phyloP scores from a whole-genome alignment of 2,888 invertebrate species.

The Hirtodrosophila histrioides region DNA sequence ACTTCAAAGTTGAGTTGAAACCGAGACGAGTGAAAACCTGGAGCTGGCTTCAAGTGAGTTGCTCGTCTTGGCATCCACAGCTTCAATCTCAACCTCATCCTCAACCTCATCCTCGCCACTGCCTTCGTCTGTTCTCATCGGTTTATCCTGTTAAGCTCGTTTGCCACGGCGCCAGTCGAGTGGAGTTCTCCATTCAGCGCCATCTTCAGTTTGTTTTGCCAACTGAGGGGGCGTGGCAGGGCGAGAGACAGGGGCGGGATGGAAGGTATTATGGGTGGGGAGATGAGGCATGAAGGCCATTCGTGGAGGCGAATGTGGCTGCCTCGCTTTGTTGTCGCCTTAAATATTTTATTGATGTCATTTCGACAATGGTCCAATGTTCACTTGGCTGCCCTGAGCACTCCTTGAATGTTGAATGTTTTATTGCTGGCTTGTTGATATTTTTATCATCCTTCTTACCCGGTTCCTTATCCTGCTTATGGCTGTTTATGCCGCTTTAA shows the following conservation, averaged over 20 bases:
- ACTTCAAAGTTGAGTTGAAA: slow-evolving; percentile 69
- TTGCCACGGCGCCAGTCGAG: slow-evolving; percentile 62
- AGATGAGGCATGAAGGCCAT: slow-evolving; percentile 52
- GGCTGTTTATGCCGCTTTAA: slow-evolving; percentile 50
- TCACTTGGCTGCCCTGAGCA: slow-evolving; percentile 58
- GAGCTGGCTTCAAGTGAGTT: slow-evolving; percentile 47
- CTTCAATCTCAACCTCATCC: background rate
- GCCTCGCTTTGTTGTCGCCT: slow-evolving; percentile 55
- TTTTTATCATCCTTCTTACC: slow-evolving; percentile 59
- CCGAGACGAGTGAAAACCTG: slow-evolving; percentile 37
- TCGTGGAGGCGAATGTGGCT: slow-evolving; percentile 34
- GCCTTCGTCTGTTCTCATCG: slow-evolving; percentile 42
- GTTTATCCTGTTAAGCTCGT: slow-evolving; percentile 71
- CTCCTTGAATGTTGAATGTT: slow-evolving; percentile 53
- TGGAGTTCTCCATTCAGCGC: slow-evolving; percentile 39
- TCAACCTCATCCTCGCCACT: background rate
- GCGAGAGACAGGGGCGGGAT: background rate
- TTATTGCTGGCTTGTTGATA: slow-evolving; percentile 68
- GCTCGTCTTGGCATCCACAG: slow-evolving; percentile 11
- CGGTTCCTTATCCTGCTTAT: slow-evolving; percentile 28
- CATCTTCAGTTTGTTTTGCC: slow-evolving; percentile 39
- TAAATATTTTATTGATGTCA: slow-evolving; percentile 77
- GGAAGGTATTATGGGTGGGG: background rate
- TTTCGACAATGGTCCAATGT: slow-evolving; percentile 69
- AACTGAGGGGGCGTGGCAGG: slow-evolving; percentile 22